Percentiles rank a stretch among this genome's conserved stretches.
phyloP scores from a whole-genome alignment of 2,797 vertebrate genomes.

The Sebastes minor region DNA sequence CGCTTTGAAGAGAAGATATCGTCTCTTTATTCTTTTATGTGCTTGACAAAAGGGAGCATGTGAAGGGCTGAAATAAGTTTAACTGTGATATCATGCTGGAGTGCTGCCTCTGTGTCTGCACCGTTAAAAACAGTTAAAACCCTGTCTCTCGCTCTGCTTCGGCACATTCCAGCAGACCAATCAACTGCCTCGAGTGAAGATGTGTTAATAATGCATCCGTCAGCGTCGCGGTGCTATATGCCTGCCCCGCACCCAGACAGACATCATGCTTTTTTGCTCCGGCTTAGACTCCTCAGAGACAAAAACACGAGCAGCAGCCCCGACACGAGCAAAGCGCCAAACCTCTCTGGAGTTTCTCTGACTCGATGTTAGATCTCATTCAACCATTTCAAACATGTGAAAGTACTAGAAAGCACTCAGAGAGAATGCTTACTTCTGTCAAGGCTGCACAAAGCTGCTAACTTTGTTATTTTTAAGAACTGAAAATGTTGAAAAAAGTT shows the following conservation, averaged over 20 bases:
- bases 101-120: not conserved
- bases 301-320: constrained; percentile 16
- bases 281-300: constrained; percentile 39
- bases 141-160: not conserved
- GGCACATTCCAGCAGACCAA: constrained; percentile 33
- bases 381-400: constrained; percentile 9
- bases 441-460: not conserved
- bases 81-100: not conserved
- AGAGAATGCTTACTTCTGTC: not conserved
- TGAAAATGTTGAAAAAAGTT: not conserved
- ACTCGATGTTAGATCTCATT: constrained; percentile 24
- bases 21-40: constrained; percentile 21
- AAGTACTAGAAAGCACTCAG: constrained; percentile 25
- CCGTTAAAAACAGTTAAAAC: constrained; percentile 1
- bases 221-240: constrained; percentile 20
- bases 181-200: constrained; percentile 24
- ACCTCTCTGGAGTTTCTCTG: constrained; percentile 7
- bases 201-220: constrained; percentile 66
- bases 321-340: constrained; percentile 2
- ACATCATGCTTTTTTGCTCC: constrained; percentile 17
- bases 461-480: not conserved
- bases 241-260: constrained; percentile 15
- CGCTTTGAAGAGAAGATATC: constrained; percentile 10
- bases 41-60: constrained; percentile 36
- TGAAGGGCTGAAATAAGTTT: constrained; percentile 7